These are phyloP conservation scores for Axinella damicornis DNA, from an alignment of 37 sponge, comb jelly and placozoan genomes.

Conservation along the genomic window DNA sequence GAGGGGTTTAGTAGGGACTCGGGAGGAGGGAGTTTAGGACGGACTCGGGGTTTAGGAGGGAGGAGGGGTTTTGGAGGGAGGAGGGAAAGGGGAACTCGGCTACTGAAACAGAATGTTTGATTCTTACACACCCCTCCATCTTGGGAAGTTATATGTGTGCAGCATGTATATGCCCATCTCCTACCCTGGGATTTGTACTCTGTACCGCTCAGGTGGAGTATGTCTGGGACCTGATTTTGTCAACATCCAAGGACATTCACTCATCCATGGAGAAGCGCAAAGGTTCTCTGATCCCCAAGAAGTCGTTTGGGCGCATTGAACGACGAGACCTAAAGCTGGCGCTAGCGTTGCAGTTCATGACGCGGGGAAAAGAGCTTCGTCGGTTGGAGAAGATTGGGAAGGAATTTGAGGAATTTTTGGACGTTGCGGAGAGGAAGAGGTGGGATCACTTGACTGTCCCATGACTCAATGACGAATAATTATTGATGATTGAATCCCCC, in stretches of 20 bases:
- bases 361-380: constrained; percentile 24
- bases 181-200: not conserved
- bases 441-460: not conserved
- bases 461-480: not conserved
- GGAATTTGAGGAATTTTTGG: constrained; percentile 48
- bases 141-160: not conserved
- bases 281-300: not conserved
- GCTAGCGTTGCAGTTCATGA: constrained; percentile 37
- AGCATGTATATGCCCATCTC: not conserved
- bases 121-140: too few species aligned
- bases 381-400: constrained; percentile 46
- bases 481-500: not conserved
- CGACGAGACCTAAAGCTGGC: constrained; percentile 35
- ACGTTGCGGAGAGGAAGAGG: constrained; percentile 46
- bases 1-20: not conserved
- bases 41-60: not conserved
- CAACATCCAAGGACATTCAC: constrained; percentile 11
- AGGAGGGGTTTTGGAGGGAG: not conserved
- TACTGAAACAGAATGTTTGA: too few species aligned
- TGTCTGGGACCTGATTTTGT: constrained; percentile 51
- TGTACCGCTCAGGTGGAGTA: constrained; percentile 26
- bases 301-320: not conserved
- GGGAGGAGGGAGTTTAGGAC: not conserved
- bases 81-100: too few species aligned
- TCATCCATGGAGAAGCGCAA: constrained; percentile 3